Evolutionary conservation across 1,140 invertebrate species (phyloP), one percentile per base, ranked within the genome.

Genomic region (Platyura marginata): DNA sequence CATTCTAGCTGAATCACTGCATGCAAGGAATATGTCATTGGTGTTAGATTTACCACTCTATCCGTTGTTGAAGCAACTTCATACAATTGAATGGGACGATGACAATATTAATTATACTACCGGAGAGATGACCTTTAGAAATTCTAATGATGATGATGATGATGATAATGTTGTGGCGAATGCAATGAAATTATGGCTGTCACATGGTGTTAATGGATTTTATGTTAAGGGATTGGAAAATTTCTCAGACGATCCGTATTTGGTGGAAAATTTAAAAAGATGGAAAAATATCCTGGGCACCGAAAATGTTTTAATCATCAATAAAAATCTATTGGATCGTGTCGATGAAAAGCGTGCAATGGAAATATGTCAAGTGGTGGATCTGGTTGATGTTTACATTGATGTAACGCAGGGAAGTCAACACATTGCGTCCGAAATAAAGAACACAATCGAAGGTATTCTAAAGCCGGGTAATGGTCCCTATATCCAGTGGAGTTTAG

Each of bases 401-500:
- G 59, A 74, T 47, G 54, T 80, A 10, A 52, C 65, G 10, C 67
- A 72, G 45, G 73, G 72, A 1, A 70, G 72, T 0, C 55, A 55
- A 22, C 55, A 57, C 21, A 65, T 81, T 2, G 72, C 72, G 48
- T 51, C 59, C 18, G 68, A 71, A 53, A 69, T 81, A 19, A 56
- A 72, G 21, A 52, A 61, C 4, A 48, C 77, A 1, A 13, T 44
- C 15, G 29, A 39, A 5, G 58, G 74, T 6, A 49, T 65, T 2
- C 51, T 82, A 20, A 43, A 47, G 11, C 44, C 52, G 9, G 41
- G 25, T 10, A 33, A 46, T 21, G 47, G 33, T 50, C 74, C 79
- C 0, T 83, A 79, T 79, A 64, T 81, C n/a, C 77, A 79, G 45
- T 88, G 81, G 81, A 76, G 73, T 34, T 64, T 82, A 35, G 77